Evolutionary conservation across 2,888 invertebrate species (phyloP), one percentile per base, ranked within the genome.

Genomic region (Pollenia angustigena): DNA sequence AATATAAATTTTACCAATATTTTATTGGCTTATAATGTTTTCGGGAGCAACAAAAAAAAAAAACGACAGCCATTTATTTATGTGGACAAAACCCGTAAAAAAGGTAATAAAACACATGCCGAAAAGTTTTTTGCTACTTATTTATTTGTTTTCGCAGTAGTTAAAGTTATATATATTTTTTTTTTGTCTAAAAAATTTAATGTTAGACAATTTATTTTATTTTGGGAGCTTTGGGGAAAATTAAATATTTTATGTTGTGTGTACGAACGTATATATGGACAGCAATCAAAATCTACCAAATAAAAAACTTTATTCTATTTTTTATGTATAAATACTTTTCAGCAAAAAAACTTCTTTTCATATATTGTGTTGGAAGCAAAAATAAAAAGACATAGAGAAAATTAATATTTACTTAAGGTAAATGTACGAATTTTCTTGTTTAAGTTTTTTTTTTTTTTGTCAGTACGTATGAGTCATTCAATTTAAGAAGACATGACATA

Each of bases 341-440:
- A 62, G 40, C 44, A 54, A 8, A 42, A 40, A 74, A 14, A 54
- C 18, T 62, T 56, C 48, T 81, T 48, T 46, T 46, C 23, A 69
- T 44, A 23, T 44, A 18, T 48, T 69, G 64, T 78, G 71, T 23
- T n/a, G 11, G 42, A 58, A 71, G 52, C 62, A 48, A 71, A 14
- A 62, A n/a, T 56, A 23, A 60, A 72, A 32, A 40, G 23, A 58
- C 50, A 52, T 40, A 23, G 8, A 69, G 68, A 69, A 85, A 85
- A 82, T 64, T 82, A 69, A 74, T 85, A 75, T 82, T 79, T 82
- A 69, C 62, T 69, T 64, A 62, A 79, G 85, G 82, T 69, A 82
- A 69, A 82, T 82, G 75, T 85, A 85, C 74, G 74, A 40, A 58
- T 44, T 14, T 60, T 79, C 18, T 46, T 64, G 11, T 68, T 52